Conservation (phyloP, 92 coral and sea anemone species). For the Paragorgia papillata region DNA sequence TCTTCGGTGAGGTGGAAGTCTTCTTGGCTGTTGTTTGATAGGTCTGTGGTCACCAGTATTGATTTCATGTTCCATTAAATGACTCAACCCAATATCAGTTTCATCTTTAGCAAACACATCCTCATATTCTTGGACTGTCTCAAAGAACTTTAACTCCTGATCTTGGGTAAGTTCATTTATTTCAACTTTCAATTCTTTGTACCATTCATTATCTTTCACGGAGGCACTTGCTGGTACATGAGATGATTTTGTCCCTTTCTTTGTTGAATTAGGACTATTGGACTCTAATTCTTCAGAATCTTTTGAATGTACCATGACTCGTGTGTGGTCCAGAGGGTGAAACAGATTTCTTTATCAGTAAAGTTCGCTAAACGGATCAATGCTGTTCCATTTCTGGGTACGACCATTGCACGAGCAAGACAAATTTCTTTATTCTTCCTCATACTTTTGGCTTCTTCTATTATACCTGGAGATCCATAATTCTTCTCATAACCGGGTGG, state of each 20-base stretch:
- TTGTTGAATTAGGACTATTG: constrained; percentile 22
- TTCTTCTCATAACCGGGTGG: constrained; percentile 22
- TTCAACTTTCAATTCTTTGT: constrained; percentile 18
- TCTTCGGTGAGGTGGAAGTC: constrained; percentile 45
- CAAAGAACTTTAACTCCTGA: constrained; percentile 36
- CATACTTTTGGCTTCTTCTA: constrained; percentile 32
- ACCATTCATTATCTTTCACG: background rate
- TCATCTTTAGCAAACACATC: constrained; percentile 52
- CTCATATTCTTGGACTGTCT: constrained; percentile 46
- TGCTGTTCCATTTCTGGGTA: constrained; percentile 43
- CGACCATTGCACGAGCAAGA: constrained; percentile 39
- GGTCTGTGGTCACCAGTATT: constrained; percentile 57
- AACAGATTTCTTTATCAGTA: constrained; percentile 39
- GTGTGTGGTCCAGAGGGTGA: constrained; percentile 54
- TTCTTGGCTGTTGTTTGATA: constrained; percentile 49
- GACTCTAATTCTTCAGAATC: constrained; percentile 10
- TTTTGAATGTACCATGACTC: constrained; percentile 41
- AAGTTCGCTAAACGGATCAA: constrained; percentile 51
- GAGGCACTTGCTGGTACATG: background rate
- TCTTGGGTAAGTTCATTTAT: constrained; percentile 47
- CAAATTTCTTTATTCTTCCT: background rate
- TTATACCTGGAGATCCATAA: constrained; percentile 47
- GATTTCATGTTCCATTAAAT: constrained; percentile 56
- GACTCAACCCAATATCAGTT: constrained; percentile 49
- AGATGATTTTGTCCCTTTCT: background rate